phyloP scores from a whole-genome alignment of 2,888 invertebrate genomes.

The Scaptomyza tumidula region DNA sequence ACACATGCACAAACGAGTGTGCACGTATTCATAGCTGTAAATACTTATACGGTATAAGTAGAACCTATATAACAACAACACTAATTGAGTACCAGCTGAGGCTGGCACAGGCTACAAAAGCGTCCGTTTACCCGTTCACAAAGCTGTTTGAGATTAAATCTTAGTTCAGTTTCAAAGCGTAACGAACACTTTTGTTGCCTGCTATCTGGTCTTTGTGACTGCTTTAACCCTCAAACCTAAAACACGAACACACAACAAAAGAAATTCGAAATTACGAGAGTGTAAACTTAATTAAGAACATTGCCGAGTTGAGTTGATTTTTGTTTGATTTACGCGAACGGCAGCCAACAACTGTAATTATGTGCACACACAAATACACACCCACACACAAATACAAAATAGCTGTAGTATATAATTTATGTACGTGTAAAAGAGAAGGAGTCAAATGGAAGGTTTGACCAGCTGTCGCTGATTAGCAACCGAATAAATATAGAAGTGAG shows the following conservation, averaged over 20 bases:
- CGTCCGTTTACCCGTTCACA: not conserved
- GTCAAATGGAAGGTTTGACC: conserved; percentile 39
- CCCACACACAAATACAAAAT: not conserved
- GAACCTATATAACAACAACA: not conserved
- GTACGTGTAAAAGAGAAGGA: not conserved
- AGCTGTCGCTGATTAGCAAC: conserved; percentile 73
- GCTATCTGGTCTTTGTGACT: conserved; percentile 24
- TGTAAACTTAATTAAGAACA: conserved; percentile 77
- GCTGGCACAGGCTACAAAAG: conserved; percentile 27
- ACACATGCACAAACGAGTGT: conserved; percentile 2
- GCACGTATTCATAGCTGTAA: conserved; percentile 6
- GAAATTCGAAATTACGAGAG: conserved; percentile 68
- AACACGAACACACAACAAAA: conserved; percentile 4
- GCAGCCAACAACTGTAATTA: conserved; percentile 69
- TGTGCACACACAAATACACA: conserved; percentile 3
- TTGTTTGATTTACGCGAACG: conserved; percentile 72
- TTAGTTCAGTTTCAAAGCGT: not conserved
- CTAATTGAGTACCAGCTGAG: conserved; percentile 27
- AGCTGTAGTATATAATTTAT: conserved; percentile 3
- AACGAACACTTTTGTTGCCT: conserved; percentile 38
- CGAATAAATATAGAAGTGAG: conserved; percentile 23
- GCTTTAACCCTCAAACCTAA: not conserved
- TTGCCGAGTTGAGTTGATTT: conserved; percentile 66
- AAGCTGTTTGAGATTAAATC: too few species aligned
- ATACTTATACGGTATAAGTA: not conserved